Evolutionary conservation across 2,797 vertebrate species (phyloP).

Genomic region (Hyperoplus immaculatus): DNA sequence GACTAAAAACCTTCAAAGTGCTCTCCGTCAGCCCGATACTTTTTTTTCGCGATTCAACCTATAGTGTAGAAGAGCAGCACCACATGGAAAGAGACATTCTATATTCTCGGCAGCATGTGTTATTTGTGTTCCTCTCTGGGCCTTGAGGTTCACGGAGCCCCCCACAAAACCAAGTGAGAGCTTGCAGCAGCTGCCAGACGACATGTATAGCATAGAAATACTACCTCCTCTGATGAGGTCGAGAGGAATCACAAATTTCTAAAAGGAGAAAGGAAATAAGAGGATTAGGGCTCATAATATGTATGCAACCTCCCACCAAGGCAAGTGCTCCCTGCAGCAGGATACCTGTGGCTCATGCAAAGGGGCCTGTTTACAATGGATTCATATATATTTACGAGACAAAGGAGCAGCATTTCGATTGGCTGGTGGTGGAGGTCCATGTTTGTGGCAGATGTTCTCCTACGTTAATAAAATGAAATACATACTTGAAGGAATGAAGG

Average conservation of each 20-base stretch:
- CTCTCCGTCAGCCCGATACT: constrained; percentile 67
- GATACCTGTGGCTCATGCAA: constrained; percentile 71
- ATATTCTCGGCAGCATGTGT: constrained; percentile 67
- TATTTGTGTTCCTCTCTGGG: constrained; percentile 70
- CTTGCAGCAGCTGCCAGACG: constrained; percentile 64
- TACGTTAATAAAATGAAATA: constrained; percentile 27
- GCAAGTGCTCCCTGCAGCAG: constrained; percentile 51
- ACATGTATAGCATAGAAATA: constrained; percentile 57
- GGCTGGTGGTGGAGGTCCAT: constrained; percentile 11
- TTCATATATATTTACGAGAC: constrained; percentile 44
- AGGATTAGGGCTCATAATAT: constrained; percentile 73
- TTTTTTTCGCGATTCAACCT: constrained; percentile 58
- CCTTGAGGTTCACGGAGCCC: constrained; percentile 59
- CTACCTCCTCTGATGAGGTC: constrained; percentile 71
- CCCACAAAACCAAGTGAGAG: constrained; percentile 72
- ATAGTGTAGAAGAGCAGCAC: constrained; percentile 47
- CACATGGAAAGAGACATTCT: constrained; percentile 64
- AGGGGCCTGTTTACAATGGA: constrained; percentile 56
- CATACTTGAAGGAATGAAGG: neutral
- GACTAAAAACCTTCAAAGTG: constrained; percentile 82
- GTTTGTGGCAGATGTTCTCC: constrained; percentile 19
- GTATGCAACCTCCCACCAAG: constrained; percentile 61
- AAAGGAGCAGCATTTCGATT: constrained; percentile 47
- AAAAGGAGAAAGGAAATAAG: constrained; percentile 69
- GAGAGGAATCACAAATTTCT: constrained; percentile 68